These are phyloP conservation scores for Argyresthia goedartella DNA, from an alignment of 2,888 invertebrate genomes.

Conservation along the genomic window DNA sequence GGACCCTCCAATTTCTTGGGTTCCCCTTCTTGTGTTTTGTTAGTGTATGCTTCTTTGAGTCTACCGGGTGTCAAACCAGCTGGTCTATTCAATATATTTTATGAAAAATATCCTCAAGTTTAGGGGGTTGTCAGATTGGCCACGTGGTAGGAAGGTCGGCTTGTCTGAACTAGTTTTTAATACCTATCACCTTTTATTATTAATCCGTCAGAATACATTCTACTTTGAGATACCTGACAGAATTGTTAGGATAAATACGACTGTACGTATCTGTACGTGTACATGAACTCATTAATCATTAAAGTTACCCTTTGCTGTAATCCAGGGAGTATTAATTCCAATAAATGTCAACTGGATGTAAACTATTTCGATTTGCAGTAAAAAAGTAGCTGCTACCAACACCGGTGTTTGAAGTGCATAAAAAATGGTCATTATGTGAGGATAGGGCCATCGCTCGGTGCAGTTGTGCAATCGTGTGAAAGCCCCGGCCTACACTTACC, in stretches of 20 bases:
- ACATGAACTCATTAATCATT: too few species aligned
- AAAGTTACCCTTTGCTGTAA: too few species aligned
- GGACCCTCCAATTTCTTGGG: conserved; percentile 45
- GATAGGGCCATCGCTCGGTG: too few species aligned
- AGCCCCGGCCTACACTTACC: conserved; percentile 47
- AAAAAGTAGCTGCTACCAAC: too few species aligned
- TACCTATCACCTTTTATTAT: neutral
- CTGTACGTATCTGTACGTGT: too few species aligned
- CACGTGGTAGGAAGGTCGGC: conserved; percentile 49
- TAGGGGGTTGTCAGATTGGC: conserved; percentile 10
- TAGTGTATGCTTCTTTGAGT: conserved; percentile 42
- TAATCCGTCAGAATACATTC: neutral
- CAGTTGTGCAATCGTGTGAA: conserved; percentile 42
- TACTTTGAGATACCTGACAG: too few species aligned
- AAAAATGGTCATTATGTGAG: too few species aligned
- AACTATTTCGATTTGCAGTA: too few species aligned
- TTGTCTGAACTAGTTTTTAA: conserved; percentile 5
- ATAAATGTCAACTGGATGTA: too few species aligned
- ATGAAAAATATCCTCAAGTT: conserved; percentile 10
- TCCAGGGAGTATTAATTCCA: too few species aligned
- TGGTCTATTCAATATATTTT: conserved; percentile 53
- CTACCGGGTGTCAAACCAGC: conserved; percentile 50
- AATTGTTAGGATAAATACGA: too few species aligned
- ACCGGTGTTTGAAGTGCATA: too few species aligned
- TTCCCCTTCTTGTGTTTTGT: conserved; percentile 29